Evolutionary conservation across 2,888 invertebrate species (phyloP).

Genomic region (Apodemia hepburni): DNA sequence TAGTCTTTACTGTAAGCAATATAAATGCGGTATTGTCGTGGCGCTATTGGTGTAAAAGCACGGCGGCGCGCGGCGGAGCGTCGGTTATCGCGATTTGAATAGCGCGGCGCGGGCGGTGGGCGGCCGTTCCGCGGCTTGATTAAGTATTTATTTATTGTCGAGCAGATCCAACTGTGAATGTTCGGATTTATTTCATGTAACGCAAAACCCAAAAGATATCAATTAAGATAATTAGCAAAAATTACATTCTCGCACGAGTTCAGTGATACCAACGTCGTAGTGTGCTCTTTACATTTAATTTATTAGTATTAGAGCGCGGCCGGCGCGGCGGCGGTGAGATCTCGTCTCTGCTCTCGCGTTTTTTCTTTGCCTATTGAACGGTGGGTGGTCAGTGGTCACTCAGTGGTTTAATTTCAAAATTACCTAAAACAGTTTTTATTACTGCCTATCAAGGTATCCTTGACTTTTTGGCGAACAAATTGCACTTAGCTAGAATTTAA

Average conservation of each 20-base stretch:
- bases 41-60: neutral
- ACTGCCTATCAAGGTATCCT: no score
- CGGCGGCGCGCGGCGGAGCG: neutral
- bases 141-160: conserved; percentile 29
- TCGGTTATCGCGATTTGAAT: conserved; percentile 27
- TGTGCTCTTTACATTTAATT: conserved; percentile 6
- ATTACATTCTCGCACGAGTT: conserved; percentile 15
- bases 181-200: conserved; percentile 18
- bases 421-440: no score
- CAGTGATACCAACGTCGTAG: neutral
- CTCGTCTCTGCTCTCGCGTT: no score
- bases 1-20: neutral
- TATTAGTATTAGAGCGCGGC: neutral
- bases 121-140: conserved; percentile 23
- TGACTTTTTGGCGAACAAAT: no score
- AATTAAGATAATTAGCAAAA: conserved; percentile 20
- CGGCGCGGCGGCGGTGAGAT: neutral
- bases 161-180: conserved; percentile 20
- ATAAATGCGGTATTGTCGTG: neutral
- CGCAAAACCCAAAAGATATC: conserved; percentile 19
- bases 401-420: no score
- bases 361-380: no score
- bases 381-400: no score
- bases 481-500: no score
- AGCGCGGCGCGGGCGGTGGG: conserved; percentile 18